Percentiles rank a stretch among this genome's conserved stretches.
phyloP scores from a whole-genome alignment of 2,113 vertebrate genomes.

The Pangasianodon hypophthalmus region DNA sequence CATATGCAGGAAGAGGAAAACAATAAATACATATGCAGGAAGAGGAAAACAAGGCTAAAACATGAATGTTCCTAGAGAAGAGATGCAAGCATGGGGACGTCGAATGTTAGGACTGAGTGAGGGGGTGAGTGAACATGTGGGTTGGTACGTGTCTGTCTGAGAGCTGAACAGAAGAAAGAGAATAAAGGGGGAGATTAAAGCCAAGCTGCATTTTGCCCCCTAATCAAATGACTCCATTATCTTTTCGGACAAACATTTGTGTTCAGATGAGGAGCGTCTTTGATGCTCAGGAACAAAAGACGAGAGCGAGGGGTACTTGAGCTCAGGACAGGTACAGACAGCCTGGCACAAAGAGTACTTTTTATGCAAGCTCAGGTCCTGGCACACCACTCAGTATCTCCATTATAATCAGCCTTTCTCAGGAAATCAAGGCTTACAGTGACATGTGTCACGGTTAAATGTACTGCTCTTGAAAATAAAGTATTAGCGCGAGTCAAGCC shows the following conservation, averaged over 20 bases:
- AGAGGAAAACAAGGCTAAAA: not conserved
- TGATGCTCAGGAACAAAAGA: constrained; percentile 48
- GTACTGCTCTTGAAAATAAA: not conserved
- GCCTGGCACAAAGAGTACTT: constrained; percentile 2
- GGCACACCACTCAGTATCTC: constrained; percentile 14
- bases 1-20: too few relatives aligned
- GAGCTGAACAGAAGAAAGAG: constrained; percentile 24
- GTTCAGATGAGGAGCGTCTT: constrained; percentile 29
- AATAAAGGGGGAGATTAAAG: constrained; percentile 36
- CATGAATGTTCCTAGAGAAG: not conserved
- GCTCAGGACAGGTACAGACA: constrained; percentile 20
- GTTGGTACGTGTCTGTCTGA: not conserved
- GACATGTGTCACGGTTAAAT: not conserved
- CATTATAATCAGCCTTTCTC: constrained; percentile 5
- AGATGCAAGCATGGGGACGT: not conserved
- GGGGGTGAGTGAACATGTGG: not conserved
- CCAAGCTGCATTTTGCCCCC: constrained; percentile 20
- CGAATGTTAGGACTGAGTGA: not conserved
- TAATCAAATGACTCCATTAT: constrained; percentile 46
- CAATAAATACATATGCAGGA: not conserved
- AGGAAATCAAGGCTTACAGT: not conserved
- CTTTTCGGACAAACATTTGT: constrained; percentile 45
- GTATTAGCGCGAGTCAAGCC: not conserved
- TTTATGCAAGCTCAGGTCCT: constrained; percentile 3
- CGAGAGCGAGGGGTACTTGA: not conserved